Evolutionary conservation across 2,113 vertebrate species (phyloP).

Genomic region (Indicator maculatus): DNA sequence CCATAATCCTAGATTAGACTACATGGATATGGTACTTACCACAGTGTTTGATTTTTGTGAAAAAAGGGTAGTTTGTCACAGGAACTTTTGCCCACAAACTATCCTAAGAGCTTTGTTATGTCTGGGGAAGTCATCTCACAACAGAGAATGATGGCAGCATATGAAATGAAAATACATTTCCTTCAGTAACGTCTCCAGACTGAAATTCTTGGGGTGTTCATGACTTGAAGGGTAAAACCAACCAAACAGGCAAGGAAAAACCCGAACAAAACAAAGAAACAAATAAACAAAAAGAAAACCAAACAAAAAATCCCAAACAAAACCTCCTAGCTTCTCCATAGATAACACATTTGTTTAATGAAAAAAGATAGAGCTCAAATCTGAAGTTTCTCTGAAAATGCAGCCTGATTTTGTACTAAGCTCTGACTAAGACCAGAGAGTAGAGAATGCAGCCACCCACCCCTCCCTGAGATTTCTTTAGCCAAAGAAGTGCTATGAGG

Average conservation of each 20-base stretch:
- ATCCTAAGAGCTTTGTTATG: not conserved
- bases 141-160: not conserved
- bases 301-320: not conserved
- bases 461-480: not conserved
- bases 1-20: not conserved
- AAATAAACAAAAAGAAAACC: not conserved
- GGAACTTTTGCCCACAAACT: not conserved
- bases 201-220: not conserved
- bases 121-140: not conserved
- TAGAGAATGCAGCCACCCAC: not conserved
- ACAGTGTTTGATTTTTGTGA: not conserved
- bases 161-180: not conserved
- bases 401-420: not conserved
- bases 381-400: not conserved
- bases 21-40: not conserved
- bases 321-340: not conserved
- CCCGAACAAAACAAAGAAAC: too few relatives aligned
- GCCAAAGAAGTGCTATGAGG: not conserved
- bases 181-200: not conserved
- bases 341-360: not conserved
- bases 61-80: not conserved
- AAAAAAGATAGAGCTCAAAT: not conserved
- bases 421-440: not conserved
- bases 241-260: too few relatives aligned
- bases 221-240: not conserved